Percentiles rank a stretch among this genome's conserved stretches.
Evolutionary conservation across 2,797 vertebrate genomes (phyloP).

Genomic region (Scleropages formosus): DNA sequence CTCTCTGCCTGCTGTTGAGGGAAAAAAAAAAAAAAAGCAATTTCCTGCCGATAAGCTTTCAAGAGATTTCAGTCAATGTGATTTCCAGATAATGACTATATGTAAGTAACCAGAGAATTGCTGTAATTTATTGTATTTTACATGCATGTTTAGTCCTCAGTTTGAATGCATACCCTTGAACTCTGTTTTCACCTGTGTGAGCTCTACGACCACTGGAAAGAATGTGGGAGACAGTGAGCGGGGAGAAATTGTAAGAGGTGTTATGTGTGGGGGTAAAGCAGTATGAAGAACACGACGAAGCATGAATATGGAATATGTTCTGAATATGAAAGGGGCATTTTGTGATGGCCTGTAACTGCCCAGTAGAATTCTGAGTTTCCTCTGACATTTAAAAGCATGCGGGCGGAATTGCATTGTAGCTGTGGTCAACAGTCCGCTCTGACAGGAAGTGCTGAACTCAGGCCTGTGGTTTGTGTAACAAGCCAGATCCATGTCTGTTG

Average conservation of each 20-base stretch:
- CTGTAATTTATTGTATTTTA: neutral
- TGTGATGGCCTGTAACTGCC: neutral
- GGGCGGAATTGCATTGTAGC: conserved; percentile 4
- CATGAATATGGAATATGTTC: neutral
- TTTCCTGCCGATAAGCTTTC: too few species aligned
- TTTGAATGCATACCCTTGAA: neutral
- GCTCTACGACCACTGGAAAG: conserved; percentile 29
- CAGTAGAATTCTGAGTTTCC: neutral
- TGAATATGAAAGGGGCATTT: neutral
- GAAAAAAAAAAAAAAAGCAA: too few species aligned
- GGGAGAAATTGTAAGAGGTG: conserved; percentile 35
- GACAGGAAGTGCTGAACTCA: conserved; percentile 62
- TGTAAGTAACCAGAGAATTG: too few species aligned
- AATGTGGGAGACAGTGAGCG: conserved; percentile 31
- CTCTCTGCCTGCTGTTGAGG: neutral
- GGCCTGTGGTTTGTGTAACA: neutral
- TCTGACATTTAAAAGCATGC: conserved; percentile 57
- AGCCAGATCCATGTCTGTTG: neutral
- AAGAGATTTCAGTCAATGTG: too few species aligned
- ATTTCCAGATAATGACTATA: too few species aligned
- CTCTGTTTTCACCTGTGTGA: neutral
- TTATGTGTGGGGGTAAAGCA: neutral
- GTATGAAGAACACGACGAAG: neutral
- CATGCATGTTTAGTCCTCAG: neutral
- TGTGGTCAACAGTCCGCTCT: conserved; percentile 61